Evolutionary conservation across 2,113 vertebrate genomes (phyloP).

Genomic region (Saguinus imperator): DNA sequence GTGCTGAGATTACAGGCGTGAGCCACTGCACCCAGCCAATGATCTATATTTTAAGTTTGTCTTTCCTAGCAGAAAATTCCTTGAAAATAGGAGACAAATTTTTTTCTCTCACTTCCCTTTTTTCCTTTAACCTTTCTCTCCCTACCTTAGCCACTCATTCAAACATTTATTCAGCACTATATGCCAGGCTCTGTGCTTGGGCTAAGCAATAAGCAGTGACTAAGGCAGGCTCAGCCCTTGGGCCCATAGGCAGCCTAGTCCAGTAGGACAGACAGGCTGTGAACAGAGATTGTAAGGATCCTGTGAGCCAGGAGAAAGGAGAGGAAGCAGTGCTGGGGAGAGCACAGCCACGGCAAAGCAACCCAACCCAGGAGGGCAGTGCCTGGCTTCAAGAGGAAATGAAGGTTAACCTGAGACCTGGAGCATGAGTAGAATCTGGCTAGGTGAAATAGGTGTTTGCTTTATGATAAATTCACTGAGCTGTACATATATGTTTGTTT

Average conservation of each 20-base stretch:
- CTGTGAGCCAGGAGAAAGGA: background rate
- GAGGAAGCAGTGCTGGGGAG: background rate
- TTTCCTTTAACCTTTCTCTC: background rate
- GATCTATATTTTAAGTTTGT: background rate
- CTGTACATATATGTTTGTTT: background rate
- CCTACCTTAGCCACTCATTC: background rate
- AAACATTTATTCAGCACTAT: background rate
- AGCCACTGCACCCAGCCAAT: too few species aligned
- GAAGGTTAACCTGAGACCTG: background rate
- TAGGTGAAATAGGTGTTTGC: background rate
- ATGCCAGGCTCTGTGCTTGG: background rate
- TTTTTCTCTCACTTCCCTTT: background rate
- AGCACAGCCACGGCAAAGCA: background rate
- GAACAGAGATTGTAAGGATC: background rate
- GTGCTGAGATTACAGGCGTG: too few species aligned
- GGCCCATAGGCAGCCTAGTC: background rate
- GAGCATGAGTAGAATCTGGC: background rate
- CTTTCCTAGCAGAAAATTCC: background rate
- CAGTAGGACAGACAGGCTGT: background rate
- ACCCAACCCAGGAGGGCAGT: background rate
- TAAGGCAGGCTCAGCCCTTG: background rate
- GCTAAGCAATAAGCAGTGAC: background rate
- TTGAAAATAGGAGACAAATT: background rate
- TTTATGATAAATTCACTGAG: slow-evolving; percentile 3
- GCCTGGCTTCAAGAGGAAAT: background rate